Conservation (phyloP, 2,888 invertebrate genomes). For the Agrotis puta region DNA sequence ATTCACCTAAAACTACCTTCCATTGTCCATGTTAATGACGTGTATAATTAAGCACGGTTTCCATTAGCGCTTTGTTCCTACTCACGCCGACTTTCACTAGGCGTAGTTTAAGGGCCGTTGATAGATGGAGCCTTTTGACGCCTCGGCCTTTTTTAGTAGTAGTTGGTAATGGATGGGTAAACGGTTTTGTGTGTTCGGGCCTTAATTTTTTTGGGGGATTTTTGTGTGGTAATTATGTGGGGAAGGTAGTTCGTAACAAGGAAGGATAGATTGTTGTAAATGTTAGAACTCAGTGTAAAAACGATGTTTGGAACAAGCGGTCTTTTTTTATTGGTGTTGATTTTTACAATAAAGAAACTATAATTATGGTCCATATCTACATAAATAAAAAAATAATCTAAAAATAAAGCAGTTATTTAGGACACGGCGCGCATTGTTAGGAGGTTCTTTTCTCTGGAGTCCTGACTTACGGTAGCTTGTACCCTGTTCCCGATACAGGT, state of each 20-base stretch:
- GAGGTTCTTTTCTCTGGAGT: too few relatives aligned
- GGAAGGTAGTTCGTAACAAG: not conserved
- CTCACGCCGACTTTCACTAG: conserved; percentile 60
- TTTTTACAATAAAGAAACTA: too few relatives aligned
- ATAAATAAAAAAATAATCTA: too few relatives aligned
- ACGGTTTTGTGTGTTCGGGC: conserved; percentile 52
- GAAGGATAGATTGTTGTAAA: conserved; percentile 11
- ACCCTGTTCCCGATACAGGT: too few relatives aligned
- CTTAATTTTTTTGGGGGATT: conserved; percentile 47
- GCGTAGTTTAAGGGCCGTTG: conserved; percentile 54
- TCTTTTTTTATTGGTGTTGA: too few relatives aligned
- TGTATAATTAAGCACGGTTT: conserved; percentile 62
- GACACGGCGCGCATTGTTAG: too few relatives aligned
- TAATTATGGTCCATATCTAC: too few relatives aligned
- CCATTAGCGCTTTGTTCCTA: conserved; percentile 65
- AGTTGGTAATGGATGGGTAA: conserved; percentile 60
- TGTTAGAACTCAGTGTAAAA: too few relatives aligned
- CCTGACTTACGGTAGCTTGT: too few relatives aligned
- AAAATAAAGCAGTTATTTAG: too few relatives aligned
- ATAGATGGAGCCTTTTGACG: conserved; percentile 66
- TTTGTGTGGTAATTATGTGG: conserved; percentile 32
- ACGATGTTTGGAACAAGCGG: too few relatives aligned
- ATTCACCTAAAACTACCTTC: conserved; percentile 42
- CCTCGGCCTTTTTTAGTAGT: conserved; percentile 59
- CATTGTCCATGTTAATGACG: conserved; percentile 63